Conservation (phyloP, 2,888 invertebrate genomes). For the Hyalella azteca region DNA sequence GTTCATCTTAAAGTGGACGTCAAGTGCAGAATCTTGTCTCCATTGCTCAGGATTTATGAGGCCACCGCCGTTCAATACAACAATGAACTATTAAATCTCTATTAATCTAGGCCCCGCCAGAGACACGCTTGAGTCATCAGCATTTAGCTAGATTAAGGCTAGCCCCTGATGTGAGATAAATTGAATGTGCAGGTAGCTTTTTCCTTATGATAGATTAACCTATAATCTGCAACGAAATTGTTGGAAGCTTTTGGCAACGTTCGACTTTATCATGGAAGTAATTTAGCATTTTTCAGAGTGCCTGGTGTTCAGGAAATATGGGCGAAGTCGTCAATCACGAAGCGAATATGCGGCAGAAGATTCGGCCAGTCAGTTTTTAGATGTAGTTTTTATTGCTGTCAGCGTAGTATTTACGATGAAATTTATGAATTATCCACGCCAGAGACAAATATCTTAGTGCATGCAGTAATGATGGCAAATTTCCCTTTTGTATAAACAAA, state of each 20-base stretch:
- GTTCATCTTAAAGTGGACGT: background rate
- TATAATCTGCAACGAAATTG: too few species aligned
- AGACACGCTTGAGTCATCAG: constrained; percentile 27
- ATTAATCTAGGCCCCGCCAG: constrained; percentile 15
- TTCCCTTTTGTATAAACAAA: too few species aligned
- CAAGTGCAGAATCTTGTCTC: background rate
- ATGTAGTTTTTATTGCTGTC: too few species aligned
- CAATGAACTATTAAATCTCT: constrained; percentile 24
- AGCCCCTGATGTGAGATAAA: constrained; percentile 1
- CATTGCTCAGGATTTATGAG: background rate
- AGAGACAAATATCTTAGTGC: too few species aligned
- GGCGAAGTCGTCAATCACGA: too few species aligned
- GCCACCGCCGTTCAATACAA: background rate
- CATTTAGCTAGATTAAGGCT: constrained; percentile 13
- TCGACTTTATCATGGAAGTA: background rate
- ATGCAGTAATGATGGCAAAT: too few species aligned
- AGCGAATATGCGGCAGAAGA: too few species aligned
- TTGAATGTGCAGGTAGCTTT: background rate
- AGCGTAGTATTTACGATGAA: too few species aligned
- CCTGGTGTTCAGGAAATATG: background rate
- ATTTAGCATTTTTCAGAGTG: background rate
- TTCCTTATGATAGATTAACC: background rate
- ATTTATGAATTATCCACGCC: too few species aligned
- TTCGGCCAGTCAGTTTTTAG: too few species aligned
- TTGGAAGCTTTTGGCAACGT: too few species aligned